Evolutionary conservation across 2,113 vertebrate species (phyloP), one percentile per base, ranked within the genome.

Genomic region (Elephas maximus): DNA sequence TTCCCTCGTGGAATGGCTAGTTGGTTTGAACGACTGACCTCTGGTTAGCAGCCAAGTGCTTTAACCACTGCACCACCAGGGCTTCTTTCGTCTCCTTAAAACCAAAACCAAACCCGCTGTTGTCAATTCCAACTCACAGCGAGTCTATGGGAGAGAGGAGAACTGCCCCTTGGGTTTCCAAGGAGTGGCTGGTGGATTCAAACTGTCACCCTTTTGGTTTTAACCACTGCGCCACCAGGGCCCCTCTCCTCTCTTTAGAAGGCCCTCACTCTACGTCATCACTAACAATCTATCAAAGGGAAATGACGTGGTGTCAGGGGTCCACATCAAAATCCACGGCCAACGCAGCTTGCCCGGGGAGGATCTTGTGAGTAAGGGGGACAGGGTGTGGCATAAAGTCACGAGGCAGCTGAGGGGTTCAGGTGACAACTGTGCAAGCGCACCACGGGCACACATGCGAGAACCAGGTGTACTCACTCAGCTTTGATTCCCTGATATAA

Each of bases 401-500:
- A 7, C 67, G 44, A 6, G 12, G 79, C 24, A 48, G 15, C 0
- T n/a, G 24, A 33, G 33, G 33, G 5, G 6, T 2, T 37, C 44
- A 12, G 1, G 18, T 8, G 7, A 48, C 37, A 67, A 48, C 15
- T 26, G 0, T 2, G 9, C 17, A 11, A 33, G 23, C 4, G 28
- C 53, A n/a, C 8, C 17, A 12, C 2, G 8, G 48, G 1, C 33
- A 14, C 3, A 11, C 41, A 18, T 5, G 5, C 1, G 30, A 0
- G 80, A 20, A 3, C 8, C 41, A 12, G 2, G 45, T 1, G 79
- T 69, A 99, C 99, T 97, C 98, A 99, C 99, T 99, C 96, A 99
- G 99, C 98, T 99, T 99, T 73, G 99, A 99, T 97, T 99, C 99
- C 91, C 99, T 99, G 98, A 99, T 99, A 98, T 99, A 99, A 63